Evolutionary conservation across 2,888 invertebrate species (phyloP).

Genomic region (Tridacna crocea): DNA sequence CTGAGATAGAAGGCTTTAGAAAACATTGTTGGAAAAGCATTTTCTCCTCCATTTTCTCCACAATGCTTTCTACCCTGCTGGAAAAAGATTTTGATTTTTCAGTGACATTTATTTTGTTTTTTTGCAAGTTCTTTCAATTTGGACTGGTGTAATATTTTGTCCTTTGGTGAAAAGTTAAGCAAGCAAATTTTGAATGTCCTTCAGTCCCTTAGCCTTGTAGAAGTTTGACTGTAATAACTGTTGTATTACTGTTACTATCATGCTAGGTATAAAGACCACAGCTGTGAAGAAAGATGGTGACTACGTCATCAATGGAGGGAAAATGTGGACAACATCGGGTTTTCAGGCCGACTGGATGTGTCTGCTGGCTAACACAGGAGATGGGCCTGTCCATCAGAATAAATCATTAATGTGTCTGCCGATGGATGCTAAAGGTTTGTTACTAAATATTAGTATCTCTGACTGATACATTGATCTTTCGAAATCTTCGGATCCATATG

Average conservation of each 20-base stretch:
- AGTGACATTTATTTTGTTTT: neutral
- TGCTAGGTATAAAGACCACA: slow-evolving; percentile 84
- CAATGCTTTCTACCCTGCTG: no score
- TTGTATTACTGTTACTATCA: neutral
- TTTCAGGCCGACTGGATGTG: slow-evolving; percentile 87
- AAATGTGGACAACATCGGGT: slow-evolving; percentile 87
- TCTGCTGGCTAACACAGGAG: slow-evolving; percentile 86
- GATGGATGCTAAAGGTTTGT: slow-evolving; percentile 80
- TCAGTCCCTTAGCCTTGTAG: neutral
- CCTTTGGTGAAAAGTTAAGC: neutral
- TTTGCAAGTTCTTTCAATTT: neutral
- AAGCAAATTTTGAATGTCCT: neutral
- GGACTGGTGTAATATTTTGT: neutral
- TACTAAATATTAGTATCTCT: slow-evolving; percentile 73
- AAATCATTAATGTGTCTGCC: slow-evolving; percentile 87
- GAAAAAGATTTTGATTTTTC: no score
- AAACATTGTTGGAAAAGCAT: no score
- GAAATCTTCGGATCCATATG: no score
- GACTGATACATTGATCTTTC: no score
- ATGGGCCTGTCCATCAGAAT: slow-evolving; percentile 84
- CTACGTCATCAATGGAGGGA: slow-evolving; percentile 86
- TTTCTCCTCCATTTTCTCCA: no score
- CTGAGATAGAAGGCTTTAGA: no score
- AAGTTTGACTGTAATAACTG: no score
- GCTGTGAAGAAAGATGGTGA: slow-evolving; percentile 84